A percentile compares a stretch with the other conserved stretches of the same genome.
Evolutionary conservation across 2,888 invertebrate genomes (phyloP).

Genomic region (Nematopogon swammerdamellus): DNA sequence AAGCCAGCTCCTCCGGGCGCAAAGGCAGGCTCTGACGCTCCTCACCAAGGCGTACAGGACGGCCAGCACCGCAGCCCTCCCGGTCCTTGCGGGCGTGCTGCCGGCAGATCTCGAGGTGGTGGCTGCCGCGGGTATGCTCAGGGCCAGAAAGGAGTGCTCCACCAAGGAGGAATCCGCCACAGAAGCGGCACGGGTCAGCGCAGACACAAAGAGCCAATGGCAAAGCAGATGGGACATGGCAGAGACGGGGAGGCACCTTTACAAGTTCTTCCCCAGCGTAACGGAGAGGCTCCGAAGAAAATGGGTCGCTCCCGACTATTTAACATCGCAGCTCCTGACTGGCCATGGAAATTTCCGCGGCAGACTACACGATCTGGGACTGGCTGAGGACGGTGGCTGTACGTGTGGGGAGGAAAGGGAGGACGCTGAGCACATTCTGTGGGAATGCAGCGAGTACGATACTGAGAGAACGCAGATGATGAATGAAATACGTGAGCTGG

Average conservation of each 20-base stretch:
- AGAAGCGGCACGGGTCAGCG: neutral
- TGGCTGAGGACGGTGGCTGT: neutral
- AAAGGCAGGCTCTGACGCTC: slow-evolving; percentile 3
- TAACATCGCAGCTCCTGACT: slow-evolving; percentile 1
- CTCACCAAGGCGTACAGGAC: slow-evolving; percentile 6
- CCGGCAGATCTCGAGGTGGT: slow-evolving; percentile 3
- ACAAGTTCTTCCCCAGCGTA: slow-evolving; percentile 1
- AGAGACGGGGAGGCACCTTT: neutral
- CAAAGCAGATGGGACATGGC: neutral
- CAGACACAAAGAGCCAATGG: neutral
- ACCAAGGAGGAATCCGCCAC: no score
- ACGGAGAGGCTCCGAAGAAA: neutral
- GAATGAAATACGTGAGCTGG: neutral
- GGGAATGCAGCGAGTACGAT: neutral
- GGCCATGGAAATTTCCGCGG: slow-evolving; percentile 1
- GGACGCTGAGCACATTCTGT: neutral
- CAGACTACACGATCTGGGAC: neutral
- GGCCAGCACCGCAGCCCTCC: slow-evolving; percentile 3
- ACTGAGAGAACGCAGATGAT: neutral
- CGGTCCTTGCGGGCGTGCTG: slow-evolving; percentile 6
- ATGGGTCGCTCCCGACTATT: neutral
- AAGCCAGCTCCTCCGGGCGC: slow-evolving; percentile 1
- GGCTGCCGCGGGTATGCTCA: neutral
- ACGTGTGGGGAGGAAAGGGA: neutral
- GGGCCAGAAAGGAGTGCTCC: neutral